Conservation (phyloP, 2,113 vertebrate genomes). For the Pica pica region DNA sequence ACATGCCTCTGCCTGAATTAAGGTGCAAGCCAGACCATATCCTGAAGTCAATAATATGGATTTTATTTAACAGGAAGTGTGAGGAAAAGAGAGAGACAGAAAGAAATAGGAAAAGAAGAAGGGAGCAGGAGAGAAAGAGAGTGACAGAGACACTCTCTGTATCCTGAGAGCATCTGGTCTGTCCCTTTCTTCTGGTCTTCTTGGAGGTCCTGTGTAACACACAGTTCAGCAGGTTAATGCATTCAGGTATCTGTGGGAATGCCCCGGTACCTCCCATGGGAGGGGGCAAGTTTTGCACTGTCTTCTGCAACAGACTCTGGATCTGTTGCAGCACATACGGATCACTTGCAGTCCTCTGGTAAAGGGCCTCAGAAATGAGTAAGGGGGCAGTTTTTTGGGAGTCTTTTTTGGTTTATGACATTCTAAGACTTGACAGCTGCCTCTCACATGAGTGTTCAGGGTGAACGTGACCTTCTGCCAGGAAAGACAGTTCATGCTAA, state of each 20-base stretch:
- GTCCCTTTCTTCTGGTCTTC: not conserved
- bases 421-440: not conserved
- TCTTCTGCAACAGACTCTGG: not conserved
- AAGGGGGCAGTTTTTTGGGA: fast-evolving
- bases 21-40: not conserved
- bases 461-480: not conserved
- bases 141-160: not conserved
- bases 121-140: not conserved
- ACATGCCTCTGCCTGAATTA: not conserved
- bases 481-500: not conserved
- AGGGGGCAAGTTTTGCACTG: not conserved
- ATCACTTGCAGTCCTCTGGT: not conserved
- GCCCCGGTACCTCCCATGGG: not conserved
- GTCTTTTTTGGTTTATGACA: not conserved
- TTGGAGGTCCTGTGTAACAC: not conserved
- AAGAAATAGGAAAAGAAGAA: not conserved
- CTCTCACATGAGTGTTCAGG: fast-evolving
- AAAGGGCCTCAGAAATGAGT: not conserved
- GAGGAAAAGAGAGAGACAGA: not conserved
- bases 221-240: no score
- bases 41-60: not conserved
- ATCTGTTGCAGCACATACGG: not conserved
- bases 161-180: fast-evolving
- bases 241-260: not conserved
- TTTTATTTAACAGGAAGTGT: not conserved